Conservation (phyloP, 2,113 vertebrate genomes). For the Egretta garzetta region DNA sequence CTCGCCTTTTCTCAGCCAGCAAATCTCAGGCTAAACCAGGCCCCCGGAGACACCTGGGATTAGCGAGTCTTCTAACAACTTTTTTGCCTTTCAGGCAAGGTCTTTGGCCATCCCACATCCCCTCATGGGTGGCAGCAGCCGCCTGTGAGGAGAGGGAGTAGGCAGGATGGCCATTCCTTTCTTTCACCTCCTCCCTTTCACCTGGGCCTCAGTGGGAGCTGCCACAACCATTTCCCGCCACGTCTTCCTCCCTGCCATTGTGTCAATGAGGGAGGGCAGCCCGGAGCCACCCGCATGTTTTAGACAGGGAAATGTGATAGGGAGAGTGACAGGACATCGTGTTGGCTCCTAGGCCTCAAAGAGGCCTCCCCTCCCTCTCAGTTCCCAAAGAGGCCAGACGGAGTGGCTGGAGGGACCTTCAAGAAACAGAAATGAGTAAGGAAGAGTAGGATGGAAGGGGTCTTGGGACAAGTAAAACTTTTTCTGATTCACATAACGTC, state of each 20-base stretch:
- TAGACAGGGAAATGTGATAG: neutral
- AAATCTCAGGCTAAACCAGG: neutral
- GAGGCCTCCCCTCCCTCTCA: neutral
- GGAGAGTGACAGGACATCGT: fast-evolving
- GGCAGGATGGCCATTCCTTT: neutral
- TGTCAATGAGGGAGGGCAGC: neutral
- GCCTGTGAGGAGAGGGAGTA: neutral
- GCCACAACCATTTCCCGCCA: neutral
- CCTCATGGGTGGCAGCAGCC: fast-evolving
- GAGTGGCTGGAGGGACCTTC: neutral
- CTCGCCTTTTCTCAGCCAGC: neutral
- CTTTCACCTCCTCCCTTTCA: neutral
- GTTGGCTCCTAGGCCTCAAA: neutral
- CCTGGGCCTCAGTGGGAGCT: neutral
- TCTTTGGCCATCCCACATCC: fast-evolving
- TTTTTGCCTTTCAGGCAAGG: neutral
- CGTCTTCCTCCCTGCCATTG: neutral
- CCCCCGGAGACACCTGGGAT: neutral
- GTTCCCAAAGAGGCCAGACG: neutral
- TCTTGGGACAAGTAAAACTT: neutral
- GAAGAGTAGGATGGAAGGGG: neutral
- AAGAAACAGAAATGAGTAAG: neutral
- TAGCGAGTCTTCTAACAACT: neutral
- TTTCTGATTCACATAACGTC: neutral
- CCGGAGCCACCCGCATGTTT: neutral